Conservation (phyloP, 2,797 vertebrate species). For the Anomalospiza imberbis region DNA sequence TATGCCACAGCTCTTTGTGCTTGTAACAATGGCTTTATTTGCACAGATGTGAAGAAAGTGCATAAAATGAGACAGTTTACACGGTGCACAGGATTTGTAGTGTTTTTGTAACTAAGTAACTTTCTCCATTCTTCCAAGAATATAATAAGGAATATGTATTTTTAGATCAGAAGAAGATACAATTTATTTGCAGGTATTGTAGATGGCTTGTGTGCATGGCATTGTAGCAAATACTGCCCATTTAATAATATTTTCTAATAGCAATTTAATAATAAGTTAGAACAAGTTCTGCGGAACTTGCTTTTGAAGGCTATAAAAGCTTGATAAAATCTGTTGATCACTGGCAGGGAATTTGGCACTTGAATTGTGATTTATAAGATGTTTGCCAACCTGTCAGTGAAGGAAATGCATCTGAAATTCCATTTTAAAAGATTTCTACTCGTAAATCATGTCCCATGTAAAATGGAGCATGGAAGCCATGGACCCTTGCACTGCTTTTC, state of each 20-base stretch:
- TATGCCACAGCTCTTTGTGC: not conserved
- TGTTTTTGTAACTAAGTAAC: not conserved
- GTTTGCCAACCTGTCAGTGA: not conserved
- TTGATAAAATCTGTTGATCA: not conserved
- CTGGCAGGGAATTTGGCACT: not conserved
- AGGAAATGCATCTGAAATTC: constrained; percentile 12
- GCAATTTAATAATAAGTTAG: constrained; percentile 38
- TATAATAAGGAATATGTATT: not conserved
- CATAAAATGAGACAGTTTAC: not conserved
- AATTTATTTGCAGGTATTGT: not conserved
- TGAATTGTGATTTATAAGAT: constrained; percentile 7
- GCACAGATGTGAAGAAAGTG: constrained; percentile 5
- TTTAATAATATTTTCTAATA: constrained; percentile 24
- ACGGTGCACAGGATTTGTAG: not conserved
- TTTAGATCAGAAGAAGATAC: not conserved
- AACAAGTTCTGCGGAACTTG: not conserved
- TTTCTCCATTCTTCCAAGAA: not conserved
- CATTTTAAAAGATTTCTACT: not conserved
- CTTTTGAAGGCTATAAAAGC: not conserved
- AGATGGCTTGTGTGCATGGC: not conserved
- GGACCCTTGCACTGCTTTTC: not conserved
- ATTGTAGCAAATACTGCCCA: not conserved
- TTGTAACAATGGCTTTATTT: constrained; percentile 17
- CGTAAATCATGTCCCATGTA: not conserved
- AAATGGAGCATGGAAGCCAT: not conserved